Evolutionary conservation across 1,140 invertebrate genomes (phyloP).

Genomic region (Sogatella furcifera): DNA sequence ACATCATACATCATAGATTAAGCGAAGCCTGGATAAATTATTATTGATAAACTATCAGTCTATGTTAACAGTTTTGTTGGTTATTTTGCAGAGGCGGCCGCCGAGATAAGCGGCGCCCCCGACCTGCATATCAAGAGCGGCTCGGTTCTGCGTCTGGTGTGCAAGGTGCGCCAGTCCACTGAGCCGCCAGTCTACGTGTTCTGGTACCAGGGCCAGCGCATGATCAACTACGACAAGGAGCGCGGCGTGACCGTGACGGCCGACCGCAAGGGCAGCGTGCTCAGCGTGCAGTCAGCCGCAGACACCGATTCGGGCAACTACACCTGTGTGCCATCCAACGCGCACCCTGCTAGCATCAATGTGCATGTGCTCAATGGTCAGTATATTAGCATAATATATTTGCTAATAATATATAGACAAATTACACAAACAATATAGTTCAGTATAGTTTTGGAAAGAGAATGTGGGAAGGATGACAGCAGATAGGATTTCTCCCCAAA

Average conservation of each 20-base stretch:
- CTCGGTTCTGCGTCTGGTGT: slow-evolving; percentile 56
- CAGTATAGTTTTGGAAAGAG: no score
- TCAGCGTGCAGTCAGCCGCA: slow-evolving; percentile 53
- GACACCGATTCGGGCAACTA: slow-evolving; percentile 75
- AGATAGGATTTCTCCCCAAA: no score
- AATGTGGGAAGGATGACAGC: no score
- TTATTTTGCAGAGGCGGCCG: slow-evolving; percentile 51
- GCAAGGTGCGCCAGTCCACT: slow-evolving; percentile 55
- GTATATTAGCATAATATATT: not conserved
- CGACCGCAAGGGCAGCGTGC: slow-evolving; percentile 42
- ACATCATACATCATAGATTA: no score
- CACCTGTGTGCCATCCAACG: slow-evolving; percentile 76
- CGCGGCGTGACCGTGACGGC: slow-evolving; percentile 27
- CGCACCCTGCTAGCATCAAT: slow-evolving; percentile 67
- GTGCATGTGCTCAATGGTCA: slow-evolving; percentile 75
- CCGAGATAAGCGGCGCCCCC: slow-evolving; percentile 60
- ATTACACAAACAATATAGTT: no score
- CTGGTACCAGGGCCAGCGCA: slow-evolving; percentile 46
- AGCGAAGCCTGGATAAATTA: no score
- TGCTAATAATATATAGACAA: no score
- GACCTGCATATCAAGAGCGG: slow-evolving; percentile 65
- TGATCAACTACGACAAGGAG: slow-evolving; percentile 39
- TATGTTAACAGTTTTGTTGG: not conserved
- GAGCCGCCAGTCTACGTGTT: slow-evolving; percentile 67
- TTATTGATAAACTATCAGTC: no score